phyloP scores from a whole-genome alignment of 2,888 invertebrate species.

The Patella ulyssiponensis region DNA sequence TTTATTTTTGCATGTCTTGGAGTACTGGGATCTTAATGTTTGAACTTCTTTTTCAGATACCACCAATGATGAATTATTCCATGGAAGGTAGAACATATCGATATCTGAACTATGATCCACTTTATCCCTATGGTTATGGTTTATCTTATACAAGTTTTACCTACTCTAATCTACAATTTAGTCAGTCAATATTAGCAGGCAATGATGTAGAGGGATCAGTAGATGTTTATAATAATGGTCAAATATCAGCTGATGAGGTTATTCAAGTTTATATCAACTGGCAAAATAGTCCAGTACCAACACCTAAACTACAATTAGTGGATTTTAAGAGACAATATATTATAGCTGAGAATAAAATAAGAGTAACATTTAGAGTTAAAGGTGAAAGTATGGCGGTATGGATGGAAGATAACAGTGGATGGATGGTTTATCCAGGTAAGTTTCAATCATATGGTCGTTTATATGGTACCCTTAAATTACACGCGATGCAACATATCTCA shows the following conservation, averaged over 20 bases:
- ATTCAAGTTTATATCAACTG: conserved; percentile 47
- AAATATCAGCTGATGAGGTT: conserved; percentile 31
- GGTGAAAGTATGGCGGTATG: background rate
- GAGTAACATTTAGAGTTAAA: background rate
- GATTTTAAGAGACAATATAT: conserved; percentile 39
- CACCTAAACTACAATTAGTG: conserved; percentile 48
- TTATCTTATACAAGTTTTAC: conserved; percentile 46
- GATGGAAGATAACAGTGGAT: background rate
- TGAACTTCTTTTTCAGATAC: conserved; percentile 38
- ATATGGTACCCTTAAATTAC: too few relatives aligned
- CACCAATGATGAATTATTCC: conserved; percentile 48
- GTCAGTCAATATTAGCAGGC: conserved; percentile 6
- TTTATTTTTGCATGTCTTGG: too few relatives aligned
- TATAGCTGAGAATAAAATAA: background rate
- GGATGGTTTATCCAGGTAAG: background rate
- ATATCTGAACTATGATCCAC: conserved; percentile 52
- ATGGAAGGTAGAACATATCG: conserved; percentile 64
- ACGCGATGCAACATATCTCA: background rate
- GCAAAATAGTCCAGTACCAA: conserved; percentile 41
- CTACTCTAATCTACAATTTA: conserved; percentile 33
- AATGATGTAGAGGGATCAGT: conserved; percentile 19
- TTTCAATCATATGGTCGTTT: background rate
- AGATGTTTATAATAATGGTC: conserved; percentile 29
- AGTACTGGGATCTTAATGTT: background rate
- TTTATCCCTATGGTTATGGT: conserved; percentile 54